Percentiles rank a stretch among this genome's conserved stretches.
These are phyloP conservation scores for Macrophya annulata DNA, from an alignment of 2,888 invertebrate species.

Conservation along the genomic window DNA sequence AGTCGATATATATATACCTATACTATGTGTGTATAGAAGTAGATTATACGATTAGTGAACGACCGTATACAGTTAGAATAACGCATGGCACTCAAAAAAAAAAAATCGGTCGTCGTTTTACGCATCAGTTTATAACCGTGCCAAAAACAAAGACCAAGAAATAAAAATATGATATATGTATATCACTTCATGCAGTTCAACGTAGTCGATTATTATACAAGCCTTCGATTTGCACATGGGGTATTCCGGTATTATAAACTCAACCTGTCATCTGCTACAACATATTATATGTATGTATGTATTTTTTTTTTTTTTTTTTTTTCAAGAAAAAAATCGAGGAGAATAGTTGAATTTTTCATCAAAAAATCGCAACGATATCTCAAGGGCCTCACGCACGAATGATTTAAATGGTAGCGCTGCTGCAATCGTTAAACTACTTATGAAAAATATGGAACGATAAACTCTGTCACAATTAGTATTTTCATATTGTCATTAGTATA, in stretches of 20 bases:
- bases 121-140: not conserved
- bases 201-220: not conserved
- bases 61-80: not conserved
- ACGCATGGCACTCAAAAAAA: not conserved
- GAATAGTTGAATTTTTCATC: not conserved
- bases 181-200: not conserved
- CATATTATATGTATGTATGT: too few relatives aligned
- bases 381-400: not conserved
- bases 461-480: not conserved
- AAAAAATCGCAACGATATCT: not conserved
- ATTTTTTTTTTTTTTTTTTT: too few relatives aligned
- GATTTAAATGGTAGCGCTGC: not conserved
- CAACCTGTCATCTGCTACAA: not conserved
- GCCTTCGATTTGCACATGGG: not conserved
- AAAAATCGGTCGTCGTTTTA: not conserved
- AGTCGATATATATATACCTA: not conserved
- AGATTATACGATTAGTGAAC: not conserved
- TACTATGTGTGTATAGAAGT: not conserved
- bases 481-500: not conserved
- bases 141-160: slow-evolving; percentile 27
- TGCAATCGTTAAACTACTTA: not conserved
- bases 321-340: not conserved
- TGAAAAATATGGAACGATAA: not conserved
- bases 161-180: slow-evolving; percentile 18
- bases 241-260: not conserved